Base-by-base conservation (phyloP, 2,888 invertebrate species). In the Stenodera caucasica region DNA sequence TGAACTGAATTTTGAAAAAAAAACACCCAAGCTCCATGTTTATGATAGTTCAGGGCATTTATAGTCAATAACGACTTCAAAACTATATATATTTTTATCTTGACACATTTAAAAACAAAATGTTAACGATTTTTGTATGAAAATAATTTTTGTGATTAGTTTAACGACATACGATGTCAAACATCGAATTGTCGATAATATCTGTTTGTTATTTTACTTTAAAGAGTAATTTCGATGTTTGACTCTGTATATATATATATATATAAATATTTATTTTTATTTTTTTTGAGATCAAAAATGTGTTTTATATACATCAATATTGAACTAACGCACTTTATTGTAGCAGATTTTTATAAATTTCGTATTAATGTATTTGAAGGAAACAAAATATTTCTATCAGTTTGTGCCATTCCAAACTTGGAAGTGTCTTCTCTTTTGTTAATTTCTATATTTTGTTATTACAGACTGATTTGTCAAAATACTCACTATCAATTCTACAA, bases 41-140 rank as follows among this genome's bases (percentile, higher is more conserved):
- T 23, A 26, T 29, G n/a, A 62, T 63, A 59, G 63, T 63, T 63
- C 63, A 63, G 63, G 63, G 63, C 63, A 59, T 63, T 58, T 59
- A 57, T 49, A 59, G 63, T 63, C 63, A 63, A 63, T 63, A 59
- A 53, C 45, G 55, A 61, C 57, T 60, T 12, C 18, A 58, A 61
- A 57, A 54, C 30, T 59, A 56, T 56, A 60, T 45, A 55, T 45
- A 45, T 45, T 45, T 45, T 21, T 45, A 45, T 21, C 45, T 45
- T 21, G 4, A 21, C 45, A 45, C 21, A 12, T 14, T 40, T 18
- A 40, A 26, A 26, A 26, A 26, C 3, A 40, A 9, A 40, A 37
- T 37, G 37, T 37, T 37, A 14, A 40, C 11, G 21, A 45, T 11
- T 45, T 45, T 45, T 21, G 11, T 21, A 21, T 21, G 21, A 45